Evolutionary conservation across 1,140 invertebrate species (phyloP), one percentile per base, ranked within the genome.

Genomic region (Aphelenchoides fujianensis): DNA sequence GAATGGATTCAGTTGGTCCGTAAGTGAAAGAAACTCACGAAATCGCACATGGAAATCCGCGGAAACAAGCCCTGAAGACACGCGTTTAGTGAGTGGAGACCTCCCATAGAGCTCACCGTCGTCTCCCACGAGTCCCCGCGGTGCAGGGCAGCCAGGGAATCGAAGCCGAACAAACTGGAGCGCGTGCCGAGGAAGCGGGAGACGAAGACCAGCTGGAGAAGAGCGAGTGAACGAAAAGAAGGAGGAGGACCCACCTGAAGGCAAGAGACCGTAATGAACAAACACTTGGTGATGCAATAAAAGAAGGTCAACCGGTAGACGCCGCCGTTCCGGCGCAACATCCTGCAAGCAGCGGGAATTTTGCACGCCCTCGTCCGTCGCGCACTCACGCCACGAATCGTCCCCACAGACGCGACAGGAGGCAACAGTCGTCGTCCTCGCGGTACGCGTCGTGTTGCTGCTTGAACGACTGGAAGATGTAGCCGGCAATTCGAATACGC

Each of bases 1-100:
- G 16, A 69, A 70, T 27, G 19, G n/a, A n/a, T n/a, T n/a, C n/a
- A n/a, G n/a, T n/a, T n/a, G n/a, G n/a, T n/a, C n/a, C n/a, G n/a
- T n/a, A n/a, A n/a, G n/a, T n/a, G n/a, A n/a, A n/a, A n/a, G n/a
- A 1, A 16, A 69, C 64, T 2, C 3, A 79, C 37, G 69, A 81
- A 82, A 63, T 81, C 77, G 66, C 79, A 81, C 68, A 81, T 74
- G 0, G 80, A 76, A 7, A 79, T 70, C 9, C 80, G 75, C 23
- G 79, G 79, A 36, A 81, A 81, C 41, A 48, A 48, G 23, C 41
- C 41, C 23, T 16, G 12, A 48, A 48, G n/a, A n/a, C n/a, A n/a
- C n/a, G n/a, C 12, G 41, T 48, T 48, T 23, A 48, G 41, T 48
- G 41, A 48, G 23, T n/a, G n/a, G 12, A 12, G 23, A 48, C 41